Evolutionary conservation across 2,797 vertebrate species (phyloP).

Genomic region (Alectoris magna): DNA sequence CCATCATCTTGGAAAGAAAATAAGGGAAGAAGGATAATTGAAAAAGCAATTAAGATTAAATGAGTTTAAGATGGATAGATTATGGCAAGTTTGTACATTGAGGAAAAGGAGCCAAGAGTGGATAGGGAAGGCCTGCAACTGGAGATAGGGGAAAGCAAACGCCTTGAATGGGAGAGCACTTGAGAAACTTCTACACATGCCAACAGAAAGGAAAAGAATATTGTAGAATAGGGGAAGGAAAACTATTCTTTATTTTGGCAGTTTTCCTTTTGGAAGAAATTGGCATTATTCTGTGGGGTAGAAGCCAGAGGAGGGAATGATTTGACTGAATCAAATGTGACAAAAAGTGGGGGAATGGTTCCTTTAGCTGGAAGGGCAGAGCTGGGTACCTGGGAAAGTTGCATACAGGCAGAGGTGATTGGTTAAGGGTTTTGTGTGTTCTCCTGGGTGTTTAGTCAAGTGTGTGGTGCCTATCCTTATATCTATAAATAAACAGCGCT

Average conservation of each 20-base stretch:
- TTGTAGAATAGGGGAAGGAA: not conserved
- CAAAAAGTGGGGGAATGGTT: not conserved
- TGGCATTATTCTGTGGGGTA: not conserved
- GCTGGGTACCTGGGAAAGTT: not conserved
- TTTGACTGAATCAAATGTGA: not conserved
- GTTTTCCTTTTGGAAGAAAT: slow-evolving; percentile 1
- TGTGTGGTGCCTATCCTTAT: not conserved
- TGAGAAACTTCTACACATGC: not conserved
- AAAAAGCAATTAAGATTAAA: not conserved
- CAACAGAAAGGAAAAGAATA: not conserved
- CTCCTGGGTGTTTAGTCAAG: not conserved
- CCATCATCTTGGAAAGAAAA: not conserved
- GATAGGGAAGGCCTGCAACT: not conserved
- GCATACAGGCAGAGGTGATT: fast-evolving
- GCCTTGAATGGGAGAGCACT: not conserved
- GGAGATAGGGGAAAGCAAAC: not conserved
- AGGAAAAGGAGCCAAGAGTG: not conserved
- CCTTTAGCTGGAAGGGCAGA: not conserved
- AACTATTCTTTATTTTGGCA: not conserved
- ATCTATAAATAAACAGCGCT: not conserved
- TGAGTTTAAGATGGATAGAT: not conserved
- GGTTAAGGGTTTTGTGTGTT: not conserved
- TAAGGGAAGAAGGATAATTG: not conserved
- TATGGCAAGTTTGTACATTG: not conserved
- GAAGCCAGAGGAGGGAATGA: not conserved